Base-by-base conservation (phyloP, 2,113 vertebrate genomes). In the Nothoprocta pentlandii region DNA sequence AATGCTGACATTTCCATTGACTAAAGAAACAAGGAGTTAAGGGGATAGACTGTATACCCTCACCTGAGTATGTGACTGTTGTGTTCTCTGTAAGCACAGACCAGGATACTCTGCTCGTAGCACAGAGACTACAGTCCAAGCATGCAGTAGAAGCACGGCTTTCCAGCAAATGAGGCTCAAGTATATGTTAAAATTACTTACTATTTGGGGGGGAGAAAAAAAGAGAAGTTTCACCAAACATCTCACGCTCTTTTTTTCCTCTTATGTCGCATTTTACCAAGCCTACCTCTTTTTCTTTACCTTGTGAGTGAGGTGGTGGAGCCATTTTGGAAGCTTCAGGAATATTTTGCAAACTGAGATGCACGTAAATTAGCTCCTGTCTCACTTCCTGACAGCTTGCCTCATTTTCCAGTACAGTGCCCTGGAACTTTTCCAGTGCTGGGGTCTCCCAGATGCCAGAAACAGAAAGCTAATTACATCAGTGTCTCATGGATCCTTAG, bases 1-100 rank as follows among this genome's bases (percentile, higher is more conserved):
- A 85, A 86, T 53, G 53, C 32, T 92, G 75, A 78, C 64, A 87
- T 87, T 94, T 93, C 47, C 61, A 80, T 9, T 21, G 21, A 78
- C 41, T 44, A 54, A 14, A 74, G 61, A 67, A 93, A 63, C 49
- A 71, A 8, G 34, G 30, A 64, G 67, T 26, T 34, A 46, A 80
- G 34, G 25, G 89, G 36, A 85, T 3, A 26, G 15, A 42, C 39
- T 63, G 54, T 19, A 46, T 42, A n/a, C 21, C 30, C 59, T 85
- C 63, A 95, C 42, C 75, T 32, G 47, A 61, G 14, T 9, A 17
- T 21, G 16, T 34, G 12, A 2, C 69, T 76, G 76, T 44, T 84
- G 28, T 39, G 12, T 22, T 75, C 62, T 19, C 69, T 69, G 34
- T 36, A 42, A 69, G 30, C 58, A 66, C 44, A 66, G 58, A 66